A percentile compares a stretch with the other conserved stretches of the same genome.
phyloP scores from a whole-genome alignment of 2,113 vertebrate species.

The Oxyura jamaicensis region DNA sequence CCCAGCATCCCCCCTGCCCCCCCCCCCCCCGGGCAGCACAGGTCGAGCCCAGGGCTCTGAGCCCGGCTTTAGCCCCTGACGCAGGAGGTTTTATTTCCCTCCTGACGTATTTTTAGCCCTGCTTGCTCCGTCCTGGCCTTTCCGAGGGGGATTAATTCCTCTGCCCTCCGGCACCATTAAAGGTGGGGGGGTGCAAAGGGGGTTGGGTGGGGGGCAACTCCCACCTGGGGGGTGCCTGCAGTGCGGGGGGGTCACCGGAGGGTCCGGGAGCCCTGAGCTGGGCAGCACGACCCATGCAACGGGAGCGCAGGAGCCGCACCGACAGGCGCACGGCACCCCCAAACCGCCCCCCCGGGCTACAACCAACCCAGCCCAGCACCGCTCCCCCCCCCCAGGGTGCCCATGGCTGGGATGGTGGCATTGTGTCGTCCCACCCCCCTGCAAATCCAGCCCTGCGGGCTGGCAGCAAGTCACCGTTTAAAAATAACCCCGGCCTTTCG shows the following conservation, averaged over 20 bases:
- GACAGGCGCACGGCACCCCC: not conserved
- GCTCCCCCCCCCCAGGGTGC: not conserved
- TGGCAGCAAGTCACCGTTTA: not conserved
- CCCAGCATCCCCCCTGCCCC: not conserved
- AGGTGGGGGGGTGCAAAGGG: not conserved
- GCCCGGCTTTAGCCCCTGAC: not conserved
- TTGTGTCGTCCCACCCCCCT: not conserved
- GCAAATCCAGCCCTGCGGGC: not conserved
- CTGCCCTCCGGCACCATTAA: rapidly evolving
- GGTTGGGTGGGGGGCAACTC: not conserved
- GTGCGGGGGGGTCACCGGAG: rapidly evolving
- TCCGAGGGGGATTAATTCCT: not conserved
- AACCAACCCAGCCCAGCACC: not conserved
- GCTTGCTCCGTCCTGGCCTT: not conserved
- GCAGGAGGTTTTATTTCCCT: slow-evolving; percentile 52
- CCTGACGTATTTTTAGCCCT: slow-evolving; percentile 32
- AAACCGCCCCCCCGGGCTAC: not conserved
- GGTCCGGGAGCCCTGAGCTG: not conserved
- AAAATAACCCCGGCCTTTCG: slow-evolving; percentile 44
- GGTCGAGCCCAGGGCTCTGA: not conserved
- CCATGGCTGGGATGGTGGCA: not conserved
- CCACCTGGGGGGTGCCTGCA: rapidly evolving
- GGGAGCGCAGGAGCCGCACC: no score
- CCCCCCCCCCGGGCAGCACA: not conserved
- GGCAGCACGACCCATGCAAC: not conserved